Base-by-base conservation (phyloP, 2,888 invertebrate species). In the Pollenia angustigena region DNA sequence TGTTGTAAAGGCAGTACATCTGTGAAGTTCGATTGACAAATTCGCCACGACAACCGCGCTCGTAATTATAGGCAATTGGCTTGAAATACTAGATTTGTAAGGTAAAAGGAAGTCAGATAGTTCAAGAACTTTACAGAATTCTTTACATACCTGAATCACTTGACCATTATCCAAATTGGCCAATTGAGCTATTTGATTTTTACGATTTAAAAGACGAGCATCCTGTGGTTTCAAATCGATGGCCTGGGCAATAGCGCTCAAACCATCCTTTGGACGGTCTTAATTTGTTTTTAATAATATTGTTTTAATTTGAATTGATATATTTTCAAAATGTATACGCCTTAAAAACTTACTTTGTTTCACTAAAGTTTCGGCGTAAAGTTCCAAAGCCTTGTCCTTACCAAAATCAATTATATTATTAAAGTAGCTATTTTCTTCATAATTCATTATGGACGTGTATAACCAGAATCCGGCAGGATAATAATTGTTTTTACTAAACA, bases 1-100 rank as follows among this genome's bases (percentile, higher is more conserved):
- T 89, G 18, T 92, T 92, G 79, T 92, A 92, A 32, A 89, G 11
- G 48, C 92, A 92, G 60, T 90, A 80, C 14, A 92, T 88, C 1
- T 79, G 88, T 0, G 89, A 84, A 0, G 62, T 74, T 40, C 62
- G 40, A 9, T 82, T 54, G 0, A 87, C 56, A 42, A 87, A 92
- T 58, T 88, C 69, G 0, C 92, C 92, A 4, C 91, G 92, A 16
- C 92, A 92, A 10, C 91, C 92, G 2, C 62, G 69, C 52, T 91
- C 89, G 66, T 89, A 90, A 7, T 52, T n/a, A 0, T 44, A 44
- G n/a, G 64, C 23, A 3, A 4, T 10, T 4, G 48, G 66, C 11
- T 23, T 8, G 6, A 68, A 54, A 40, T 78, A 75, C 88, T 88
- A 56, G 12, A 50, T 23, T 58, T 10, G 7, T 14, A 14, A 14